phyloP scores from a whole-genome alignment of 2,888 invertebrate species.

The Gandaritis pyraliata region DNA sequence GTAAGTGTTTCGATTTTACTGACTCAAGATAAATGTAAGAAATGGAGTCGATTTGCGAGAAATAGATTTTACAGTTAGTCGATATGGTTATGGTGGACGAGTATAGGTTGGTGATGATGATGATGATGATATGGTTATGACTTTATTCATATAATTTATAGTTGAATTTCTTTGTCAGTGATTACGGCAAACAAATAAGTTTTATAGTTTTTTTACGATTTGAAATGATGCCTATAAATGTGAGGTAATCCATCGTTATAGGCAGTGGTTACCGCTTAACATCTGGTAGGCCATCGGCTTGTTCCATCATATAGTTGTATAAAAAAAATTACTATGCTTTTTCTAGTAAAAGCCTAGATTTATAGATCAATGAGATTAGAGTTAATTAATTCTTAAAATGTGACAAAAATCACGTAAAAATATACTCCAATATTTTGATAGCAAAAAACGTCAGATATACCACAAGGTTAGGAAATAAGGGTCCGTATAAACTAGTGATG shows the following conservation, averaged over 20 bases:
- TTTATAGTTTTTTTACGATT: too few species aligned
- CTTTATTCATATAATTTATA: conserved; percentile 29
- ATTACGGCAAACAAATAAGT: neutral
- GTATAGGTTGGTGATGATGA: too few species aligned
- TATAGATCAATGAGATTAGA: too few species aligned
- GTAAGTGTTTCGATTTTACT: conserved; percentile 53
- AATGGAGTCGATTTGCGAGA: conserved; percentile 47
- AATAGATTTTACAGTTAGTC: conserved; percentile 46
- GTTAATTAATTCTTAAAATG: too few species aligned
- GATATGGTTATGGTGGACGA: conserved; percentile 45
- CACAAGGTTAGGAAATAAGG: conserved; percentile 3
- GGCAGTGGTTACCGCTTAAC: too few species aligned
- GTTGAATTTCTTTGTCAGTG: neutral
- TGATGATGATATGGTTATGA: conserved; percentile 44
- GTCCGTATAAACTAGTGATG: conserved; percentile 46
- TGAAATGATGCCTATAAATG: too few species aligned
- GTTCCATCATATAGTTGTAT: too few species aligned
- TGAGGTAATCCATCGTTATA: too few species aligned
- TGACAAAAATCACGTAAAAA: too few species aligned
- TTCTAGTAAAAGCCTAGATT: too few species aligned
- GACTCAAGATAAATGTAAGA: conserved; percentile 45
- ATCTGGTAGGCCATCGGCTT: too few species aligned
- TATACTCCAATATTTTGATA: neutral
- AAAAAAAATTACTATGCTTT: too few species aligned
- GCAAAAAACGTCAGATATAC: neutral